Percentiles rank a stretch among this genome's conserved stretches.
These are phyloP conservation scores for Microchirus variegatus DNA, from an alignment of 2,797 vertebrate genomes.

Conservation along the genomic window DNA sequence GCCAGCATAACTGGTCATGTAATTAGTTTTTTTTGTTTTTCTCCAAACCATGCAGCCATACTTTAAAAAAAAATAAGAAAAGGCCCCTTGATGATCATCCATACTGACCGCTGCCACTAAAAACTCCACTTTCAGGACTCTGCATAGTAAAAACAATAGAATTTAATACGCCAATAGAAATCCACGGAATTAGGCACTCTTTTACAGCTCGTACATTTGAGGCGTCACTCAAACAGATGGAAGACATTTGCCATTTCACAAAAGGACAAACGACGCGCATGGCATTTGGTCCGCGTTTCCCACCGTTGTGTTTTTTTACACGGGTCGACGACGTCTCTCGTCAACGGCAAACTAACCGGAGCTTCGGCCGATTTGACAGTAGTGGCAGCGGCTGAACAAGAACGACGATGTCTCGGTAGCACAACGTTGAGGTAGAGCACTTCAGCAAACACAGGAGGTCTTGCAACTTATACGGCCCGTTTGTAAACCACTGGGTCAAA, in stretches of 20 bases:
- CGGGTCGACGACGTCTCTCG: neutral
- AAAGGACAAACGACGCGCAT: neutral
- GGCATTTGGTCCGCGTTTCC: too few relatives aligned
- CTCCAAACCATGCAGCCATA: slow-evolving; percentile 18
- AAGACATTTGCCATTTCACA: slow-evolving; percentile 11
- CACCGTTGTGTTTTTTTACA: slow-evolving; percentile 2
- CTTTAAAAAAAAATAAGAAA: too few relatives aligned
- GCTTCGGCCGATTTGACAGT: slow-evolving; percentile 36
- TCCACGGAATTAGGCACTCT: slow-evolving; percentile 35
- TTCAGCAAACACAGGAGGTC: slow-evolving; percentile 10
- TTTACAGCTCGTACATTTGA: slow-evolving; percentile 41
- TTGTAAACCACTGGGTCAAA: slow-evolving; percentile 47
- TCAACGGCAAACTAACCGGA: neutral
- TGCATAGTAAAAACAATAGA: slow-evolving; percentile 25
- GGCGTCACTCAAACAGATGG: slow-evolving; percentile 13
- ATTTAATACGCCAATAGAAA: slow-evolving; percentile 29
- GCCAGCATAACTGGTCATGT: slow-evolving; percentile 36
- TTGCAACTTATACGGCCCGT: slow-evolving; percentile 25
- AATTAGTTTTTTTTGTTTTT: neutral
- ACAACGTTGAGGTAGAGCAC: slow-evolving; percentile 81
- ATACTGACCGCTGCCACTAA: slow-evolving; percentile 6
- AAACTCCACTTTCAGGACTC: slow-evolving; percentile 36
- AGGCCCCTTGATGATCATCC: slow-evolving; percentile 31
- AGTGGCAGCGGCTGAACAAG: slow-evolving; percentile 53
- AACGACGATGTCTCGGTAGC: slow-evolving; percentile 71